Base-by-base conservation (phyloP, 2,888 invertebrate genomes). In the Axea sp. region DNA sequence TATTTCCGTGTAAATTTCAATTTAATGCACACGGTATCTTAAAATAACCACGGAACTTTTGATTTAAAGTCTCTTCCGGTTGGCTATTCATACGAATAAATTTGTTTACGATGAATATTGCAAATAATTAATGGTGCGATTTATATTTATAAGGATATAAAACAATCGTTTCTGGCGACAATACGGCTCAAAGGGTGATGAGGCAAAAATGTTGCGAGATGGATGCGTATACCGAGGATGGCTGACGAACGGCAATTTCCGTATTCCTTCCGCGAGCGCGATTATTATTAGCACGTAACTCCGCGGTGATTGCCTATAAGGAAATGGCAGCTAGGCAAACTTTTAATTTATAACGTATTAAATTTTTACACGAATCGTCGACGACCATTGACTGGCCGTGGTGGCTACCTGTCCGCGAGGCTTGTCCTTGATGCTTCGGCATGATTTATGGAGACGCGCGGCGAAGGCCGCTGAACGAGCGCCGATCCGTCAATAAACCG, bases 301-400 rank as follows among this genome's bases (percentile, higher is more conserved):
- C 60, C 53, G 69, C 79, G 78, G 80, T 80, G 83, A 84, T 84
- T 81, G 82, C 74, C 79, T 75, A 81, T 82, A 80, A 82, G 82
- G 81, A 83, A 82, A 78, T 59, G 77, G 57, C 77, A 77, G 74
- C 68, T 71, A 53, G 71, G 72, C 53, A 53, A 78, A 80, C 76
- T 80, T 80, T 80, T 80, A 82, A 82, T 83, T 84, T 81, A 83
- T 71, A 81, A 80, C 77, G 80, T 80, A 81, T 81, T 79, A 82
- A 80, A 83, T 76, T 79, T 78, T 77, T 77, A 57, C 65, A 55
- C 31, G 17, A 45, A 59, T 15, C 45, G 47, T 41, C 55, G 39
- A 74, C 49, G 64, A 33, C 49, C 69, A 64, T 76, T 75, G 55
- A 65, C 76, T 76, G 75, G 73, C 74, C 69, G 64, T 62, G 45